phyloP scores from a whole-genome alignment of 2,888 invertebrate genomes.

The Callyntrura sp. region DNA sequence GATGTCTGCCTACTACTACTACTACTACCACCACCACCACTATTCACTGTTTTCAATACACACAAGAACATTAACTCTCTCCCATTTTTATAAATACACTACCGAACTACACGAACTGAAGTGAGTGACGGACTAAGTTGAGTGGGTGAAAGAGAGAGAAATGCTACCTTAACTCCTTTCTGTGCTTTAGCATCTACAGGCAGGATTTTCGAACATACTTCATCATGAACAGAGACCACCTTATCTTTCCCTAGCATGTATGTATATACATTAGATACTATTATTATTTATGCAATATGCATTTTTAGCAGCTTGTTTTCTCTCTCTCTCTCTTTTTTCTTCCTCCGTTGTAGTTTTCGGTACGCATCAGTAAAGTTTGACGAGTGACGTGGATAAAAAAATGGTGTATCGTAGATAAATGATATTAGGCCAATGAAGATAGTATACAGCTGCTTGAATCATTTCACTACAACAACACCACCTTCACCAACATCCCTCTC shows the following conservation, averaged over 20 bases:
- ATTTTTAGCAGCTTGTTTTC: background rate
- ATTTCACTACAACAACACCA: constrained; percentile 28
- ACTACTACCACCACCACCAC: background rate
- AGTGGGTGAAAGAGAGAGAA: constrained; percentile 53
- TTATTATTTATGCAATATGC: constrained; percentile 37
- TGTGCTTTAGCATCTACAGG: constrained; percentile 34
- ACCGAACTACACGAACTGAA: constrained; percentile 9
- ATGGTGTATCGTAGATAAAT: constrained; percentile 44
- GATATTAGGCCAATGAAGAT: constrained; percentile 17
- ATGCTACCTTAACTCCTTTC: constrained; percentile 55
- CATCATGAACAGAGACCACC: background rate
- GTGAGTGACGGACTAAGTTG: constrained; percentile 35
- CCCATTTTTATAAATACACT: constrained; percentile 44
- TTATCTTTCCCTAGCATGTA: background rate
- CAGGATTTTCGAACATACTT: background rate
- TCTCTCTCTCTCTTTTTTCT: background rate
- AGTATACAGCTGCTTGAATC: constrained; percentile 63
- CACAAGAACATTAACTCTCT: constrained; percentile 73
- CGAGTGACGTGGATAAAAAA: constrained; percentile 68
- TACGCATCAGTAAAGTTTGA: constrained; percentile 67
- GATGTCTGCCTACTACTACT: background rate
- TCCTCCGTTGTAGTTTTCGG: background rate
- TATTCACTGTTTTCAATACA: constrained; percentile 32
- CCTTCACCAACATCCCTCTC: constrained; percentile 28
- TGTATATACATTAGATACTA: background rate